Conservation (phyloP, 1,140 invertebrate genomes). For the Drosophila carrolli region DNA sequence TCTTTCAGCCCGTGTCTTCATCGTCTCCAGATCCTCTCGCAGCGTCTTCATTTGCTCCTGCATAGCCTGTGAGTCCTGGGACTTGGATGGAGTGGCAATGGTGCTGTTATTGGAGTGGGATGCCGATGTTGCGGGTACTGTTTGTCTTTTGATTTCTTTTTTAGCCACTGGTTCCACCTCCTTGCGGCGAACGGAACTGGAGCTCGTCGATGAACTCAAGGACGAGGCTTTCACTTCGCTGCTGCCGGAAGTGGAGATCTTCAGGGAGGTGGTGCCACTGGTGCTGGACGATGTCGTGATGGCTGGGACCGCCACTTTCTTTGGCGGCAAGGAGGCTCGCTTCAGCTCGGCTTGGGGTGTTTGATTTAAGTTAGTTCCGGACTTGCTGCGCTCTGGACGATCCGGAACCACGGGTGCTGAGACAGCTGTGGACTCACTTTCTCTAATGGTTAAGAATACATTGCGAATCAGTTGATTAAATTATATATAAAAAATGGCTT, state of each 20-base stretch:
- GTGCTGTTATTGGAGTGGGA: slow-evolving; percentile 82
- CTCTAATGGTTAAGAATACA: slow-evolving; percentile 23
- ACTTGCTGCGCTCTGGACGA: slow-evolving; percentile 78
- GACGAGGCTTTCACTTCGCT: slow-evolving; percentile 39
- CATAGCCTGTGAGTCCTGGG: slow-evolving; percentile 74
- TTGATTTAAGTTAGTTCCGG: slow-evolving; percentile 56
- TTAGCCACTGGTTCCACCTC: slow-evolving; percentile 69
- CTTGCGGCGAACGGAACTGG: slow-evolving; percentile 55
- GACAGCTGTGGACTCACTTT: slow-evolving; percentile 54
- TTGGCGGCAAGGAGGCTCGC: slow-evolving; percentile 69
- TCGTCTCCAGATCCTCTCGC: slow-evolving; percentile 87
- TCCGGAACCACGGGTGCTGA: slow-evolving; percentile 66
- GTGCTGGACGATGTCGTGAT: slow-evolving; percentile 26
- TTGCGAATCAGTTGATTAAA: too few relatives aligned
- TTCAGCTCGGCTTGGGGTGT: slow-evolving; percentile 46
- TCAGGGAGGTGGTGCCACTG: slow-evolving; percentile 20
- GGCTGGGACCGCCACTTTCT: slow-evolving; percentile 57
- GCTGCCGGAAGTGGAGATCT: slow-evolving; percentile 83
- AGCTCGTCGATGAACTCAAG: slow-evolving; percentile 32
- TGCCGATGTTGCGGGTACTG: slow-evolving; percentile 85
- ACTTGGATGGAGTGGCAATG: slow-evolving; percentile 71
- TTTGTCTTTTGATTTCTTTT: slow-evolving; percentile 84
- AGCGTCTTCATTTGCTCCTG: slow-evolving; percentile 89
- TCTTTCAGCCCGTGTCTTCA: slow-evolving; percentile 88
- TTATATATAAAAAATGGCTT: too few relatives aligned